Base-by-base conservation (phyloP, 30 jellyfish, hydroid and myxozoan genomes). In the Clytia hemisphaerica region DNA sequence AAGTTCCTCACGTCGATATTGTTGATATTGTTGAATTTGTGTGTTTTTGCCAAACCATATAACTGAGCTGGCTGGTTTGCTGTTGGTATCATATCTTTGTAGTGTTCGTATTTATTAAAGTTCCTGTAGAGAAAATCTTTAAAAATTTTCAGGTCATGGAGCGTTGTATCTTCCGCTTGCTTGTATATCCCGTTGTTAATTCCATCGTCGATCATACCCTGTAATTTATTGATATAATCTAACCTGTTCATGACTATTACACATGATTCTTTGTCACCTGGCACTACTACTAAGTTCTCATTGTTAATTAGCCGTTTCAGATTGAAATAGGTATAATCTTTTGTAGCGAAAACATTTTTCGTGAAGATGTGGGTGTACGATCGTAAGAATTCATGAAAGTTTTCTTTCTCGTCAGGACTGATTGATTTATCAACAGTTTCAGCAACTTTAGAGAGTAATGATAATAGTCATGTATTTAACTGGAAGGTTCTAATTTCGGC, bases 261-360 rank as follows among this genome's bases (percentile, higher is more conserved):
- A 31, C 72, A 58, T 7, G 72, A 58, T 16, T 58, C 72, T 58
- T 58, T 58, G 58, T 58, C 72, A 16, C 72, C 72, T 4, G 72
- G 72, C 31, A 58, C 28, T 53, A 58, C 31, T 16, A 31, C 72
- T 22, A 58, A 22, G 31, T 58, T 58, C 31, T 31, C 72, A 58
- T 58, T 58, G 26, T 26, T 22, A 4, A 22, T 58, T 21, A 58
- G 31, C 18, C 58, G 26, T 25, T 31, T 58, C 18, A 58, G 58
- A 58, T 58, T 26, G 12, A 22, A 22, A 21, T 58, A 58, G 28
- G 58, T 22, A 58, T 22, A 58, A 31, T 58, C 72, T 25, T 58
- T 58, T 58, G 53, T 14, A 22, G 72, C 26, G 31, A 22, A 58
- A 58, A 58, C 60, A 31, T 58, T 58, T 31, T 58, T 58, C 28